A percentile compares a stretch with the other conserved stretches of the same genome.
Evolutionary conservation across 2,888 invertebrate genomes (phyloP).

Genomic region (Trichopoda pennipes): DNA sequence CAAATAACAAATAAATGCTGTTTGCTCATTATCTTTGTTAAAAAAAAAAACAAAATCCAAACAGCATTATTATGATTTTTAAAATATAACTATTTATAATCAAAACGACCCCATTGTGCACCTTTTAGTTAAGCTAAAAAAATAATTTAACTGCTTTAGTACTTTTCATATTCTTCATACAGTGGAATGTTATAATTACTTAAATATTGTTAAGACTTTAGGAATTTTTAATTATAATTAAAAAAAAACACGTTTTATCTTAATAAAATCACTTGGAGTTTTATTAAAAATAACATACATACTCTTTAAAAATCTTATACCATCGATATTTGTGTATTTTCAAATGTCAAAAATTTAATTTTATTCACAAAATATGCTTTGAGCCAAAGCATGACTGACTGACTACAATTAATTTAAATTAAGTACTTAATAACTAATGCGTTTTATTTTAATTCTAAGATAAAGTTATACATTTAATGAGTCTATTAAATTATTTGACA

Average conservation of each 20-base stretch:
- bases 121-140: too few relatives aligned
- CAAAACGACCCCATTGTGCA: too few relatives aligned
- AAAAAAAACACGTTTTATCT: slow-evolving; percentile 4
- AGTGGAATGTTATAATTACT: too few relatives aligned
- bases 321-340: background rate
- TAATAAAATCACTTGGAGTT: slow-evolving; percentile 7
- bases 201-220: too few relatives aligned
- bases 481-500: too few relatives aligned
- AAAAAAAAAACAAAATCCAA: too few relatives aligned
- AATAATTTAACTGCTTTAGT: too few relatives aligned
- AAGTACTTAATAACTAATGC: slow-evolving; percentile 24
- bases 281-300: background rate
- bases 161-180: too few relatives aligned
- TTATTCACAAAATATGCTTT: background rate
- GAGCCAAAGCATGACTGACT: slow-evolving; percentile 9
- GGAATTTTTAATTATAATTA: background rate
- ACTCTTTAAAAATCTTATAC: background rate
- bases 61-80: too few relatives aligned
- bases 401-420: slow-evolving; percentile 16
- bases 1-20: too few relatives aligned
- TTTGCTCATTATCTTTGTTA: too few relatives aligned
- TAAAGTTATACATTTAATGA: background rate
- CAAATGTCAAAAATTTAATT: slow-evolving; percentile 44
- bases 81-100: too few relatives aligned
- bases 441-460: background rate